phyloP scores from a whole-genome alignment of 2,888 invertebrate species.

The Caenorhabditis afra region DNA sequence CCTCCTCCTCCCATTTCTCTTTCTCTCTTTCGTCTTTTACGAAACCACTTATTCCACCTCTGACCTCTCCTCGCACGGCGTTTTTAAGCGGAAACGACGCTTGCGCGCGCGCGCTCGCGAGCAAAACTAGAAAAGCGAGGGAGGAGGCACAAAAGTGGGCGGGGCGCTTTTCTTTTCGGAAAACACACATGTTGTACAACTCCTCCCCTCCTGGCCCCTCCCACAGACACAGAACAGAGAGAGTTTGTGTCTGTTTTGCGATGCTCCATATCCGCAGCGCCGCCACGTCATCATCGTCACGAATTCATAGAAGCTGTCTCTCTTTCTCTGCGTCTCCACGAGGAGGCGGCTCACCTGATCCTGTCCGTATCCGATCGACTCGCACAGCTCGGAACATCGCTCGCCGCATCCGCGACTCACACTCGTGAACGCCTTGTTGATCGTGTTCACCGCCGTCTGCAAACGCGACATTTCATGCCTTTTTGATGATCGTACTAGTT shows the following conservation, averaged over 20 bases:
- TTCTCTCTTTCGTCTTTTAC: conserved; percentile 24
- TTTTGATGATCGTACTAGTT: no score
- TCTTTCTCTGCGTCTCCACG: no score
- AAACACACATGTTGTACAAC: no score
- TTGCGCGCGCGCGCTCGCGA: background rate
- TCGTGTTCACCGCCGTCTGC: conserved; percentile 76
- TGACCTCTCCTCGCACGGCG: conserved; percentile 10
- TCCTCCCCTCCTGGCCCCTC: no score
- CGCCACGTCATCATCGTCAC: conserved; percentile 51
- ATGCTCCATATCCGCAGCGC: background rate
- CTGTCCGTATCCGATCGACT: conserved; percentile 77
- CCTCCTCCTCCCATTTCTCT: conserved; percentile 32
- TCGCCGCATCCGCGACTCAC: conserved; percentile 75
- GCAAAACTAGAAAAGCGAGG: no score
- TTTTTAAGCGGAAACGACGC: no score
- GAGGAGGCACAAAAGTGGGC: no score
- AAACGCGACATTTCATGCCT: conserved; percentile 6
- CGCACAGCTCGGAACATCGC: conserved; percentile 74
- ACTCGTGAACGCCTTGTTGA: conserved; percentile 76
- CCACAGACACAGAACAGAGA: no score
- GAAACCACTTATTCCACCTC: conserved; percentile 23
- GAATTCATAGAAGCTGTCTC: conserved; percentile 31
- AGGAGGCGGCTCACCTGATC: conserved; percentile 71
- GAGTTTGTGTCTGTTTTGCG: no score
- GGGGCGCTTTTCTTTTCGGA: no score